Evolutionary conservation across 2,113 vertebrate species (phyloP).

Genomic region (Datnioides undecimradiatus): DNA sequence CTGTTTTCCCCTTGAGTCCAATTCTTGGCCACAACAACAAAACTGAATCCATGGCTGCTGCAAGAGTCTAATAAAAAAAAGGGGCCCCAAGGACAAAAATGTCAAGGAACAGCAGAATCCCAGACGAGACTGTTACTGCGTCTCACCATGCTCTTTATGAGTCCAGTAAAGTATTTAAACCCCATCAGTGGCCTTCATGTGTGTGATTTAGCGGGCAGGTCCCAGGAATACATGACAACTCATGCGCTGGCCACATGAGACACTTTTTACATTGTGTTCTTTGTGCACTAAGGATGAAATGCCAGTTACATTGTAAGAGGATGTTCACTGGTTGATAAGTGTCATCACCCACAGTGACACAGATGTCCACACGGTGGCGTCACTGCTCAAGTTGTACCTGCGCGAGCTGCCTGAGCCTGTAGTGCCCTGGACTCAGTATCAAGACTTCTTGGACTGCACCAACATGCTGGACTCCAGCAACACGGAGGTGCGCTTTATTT

Average conservation of each 20-base stretch:
- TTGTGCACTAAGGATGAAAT: neutral
- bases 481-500: conserved; percentile 78
- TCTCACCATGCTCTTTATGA: neutral
- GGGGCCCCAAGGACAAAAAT: neutral
- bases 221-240: too few species aligned
- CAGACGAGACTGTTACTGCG: neutral
- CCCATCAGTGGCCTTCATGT: too few species aligned
- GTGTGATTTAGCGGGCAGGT: neutral
- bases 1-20: neutral
- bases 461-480: conserved; percentile 80
- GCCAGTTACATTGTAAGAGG: neutral
- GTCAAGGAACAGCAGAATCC: neutral
- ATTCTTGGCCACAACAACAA: neutral
- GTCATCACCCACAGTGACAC: conserved; percentile 87
- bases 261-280: neutral
- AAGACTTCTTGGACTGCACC: conserved; percentile 92
- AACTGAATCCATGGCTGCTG: neutral
- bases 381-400: conserved; percentile 95
- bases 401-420: conserved; percentile 94
- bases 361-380: conserved; percentile 99
- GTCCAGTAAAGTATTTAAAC: conserved; percentile 28
- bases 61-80: neutral
- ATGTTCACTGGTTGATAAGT: neutral
- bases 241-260: neutral
- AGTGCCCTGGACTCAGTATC: conserved; percentile 94